Conservation (phyloP, 2,888 invertebrate genomes). For the Leptinotarsa tumamoca region DNA sequence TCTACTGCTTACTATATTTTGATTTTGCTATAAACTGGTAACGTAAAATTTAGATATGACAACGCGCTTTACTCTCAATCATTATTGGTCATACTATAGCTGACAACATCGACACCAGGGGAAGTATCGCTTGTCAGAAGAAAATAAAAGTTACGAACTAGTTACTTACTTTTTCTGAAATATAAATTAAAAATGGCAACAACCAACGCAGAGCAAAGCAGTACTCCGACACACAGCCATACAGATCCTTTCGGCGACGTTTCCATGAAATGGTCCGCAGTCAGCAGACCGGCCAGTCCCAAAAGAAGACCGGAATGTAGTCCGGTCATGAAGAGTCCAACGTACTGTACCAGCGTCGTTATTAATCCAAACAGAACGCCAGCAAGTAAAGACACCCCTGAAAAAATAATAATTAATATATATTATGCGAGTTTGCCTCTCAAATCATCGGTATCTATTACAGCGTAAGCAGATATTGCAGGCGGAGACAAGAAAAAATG, state of each 20-base stretch:
- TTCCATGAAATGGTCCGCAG: conserved; percentile 73
- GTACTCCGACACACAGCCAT: conserved; percentile 78
- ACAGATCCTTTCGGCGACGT: conserved; percentile 69
- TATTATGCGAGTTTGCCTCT: too few species aligned
- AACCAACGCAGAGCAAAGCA: conserved; percentile 76
- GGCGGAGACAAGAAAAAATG: too few species aligned
- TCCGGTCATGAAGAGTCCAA: conserved; percentile 85
- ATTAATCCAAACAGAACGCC: conserved; percentile 83
- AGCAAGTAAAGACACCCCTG: conserved; percentile 79
- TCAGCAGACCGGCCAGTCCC: conserved; percentile 72
- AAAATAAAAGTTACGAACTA: not conserved
- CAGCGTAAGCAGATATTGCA: too few species aligned
- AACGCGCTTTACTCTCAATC: too few species aligned
- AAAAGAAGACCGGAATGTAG: conserved; percentile 80
- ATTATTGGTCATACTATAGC: too few species aligned
- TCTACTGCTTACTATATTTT: too few species aligned
- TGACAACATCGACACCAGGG: too few species aligned
- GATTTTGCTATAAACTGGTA: too few species aligned
- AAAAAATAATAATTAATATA: conserved; percentile 42
- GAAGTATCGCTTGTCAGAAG: too few species aligned
- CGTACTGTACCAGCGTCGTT: conserved; percentile 85
- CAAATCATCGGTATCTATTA: too few species aligned
- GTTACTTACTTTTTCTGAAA: conserved; percentile 76
- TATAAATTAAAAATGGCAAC: conserved; percentile 80
- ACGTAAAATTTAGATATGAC: too few species aligned